Evolutionary conservation across 92 coral and sea anemone species (phyloP), one percentile per base, ranked within the genome.

Genomic region (Paramuricea clavata): DNA sequence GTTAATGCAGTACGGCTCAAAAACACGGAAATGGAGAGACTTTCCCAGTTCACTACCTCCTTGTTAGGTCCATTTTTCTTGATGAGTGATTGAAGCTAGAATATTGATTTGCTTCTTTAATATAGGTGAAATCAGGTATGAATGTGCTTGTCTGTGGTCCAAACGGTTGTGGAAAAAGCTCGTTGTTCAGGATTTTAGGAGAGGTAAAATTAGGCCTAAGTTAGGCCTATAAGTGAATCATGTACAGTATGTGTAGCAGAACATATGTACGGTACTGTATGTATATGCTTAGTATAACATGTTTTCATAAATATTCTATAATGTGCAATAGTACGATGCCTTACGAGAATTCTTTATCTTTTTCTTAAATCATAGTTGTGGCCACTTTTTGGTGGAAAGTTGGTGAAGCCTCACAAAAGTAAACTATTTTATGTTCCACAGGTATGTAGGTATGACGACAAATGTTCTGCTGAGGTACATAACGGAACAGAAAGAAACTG

Each of bases 71-170:
- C 15, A 25, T 21, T 67, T 25, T 34, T 21, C 26, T 56, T 56
- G 64, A 56, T 23, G 26, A 56, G 0, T 28, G 32, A 22, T 1
- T 76, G 25, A 28, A n/a, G 31, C 19, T 57, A 28, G 26, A 35
- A 28, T 56, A 43, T 19, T 44, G 30, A 56, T 23, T 69, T 23
- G 54, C 56, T 56, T 1, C 35, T 64, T 57, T n/a, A 47, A 28
- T n/a, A n/a, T 65, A 97, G 99, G 99, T 97, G 49, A 92, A 92
- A 32, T 94, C 99, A 0, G 99, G 99, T 2, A 97, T 94, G 95
- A 97, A 97, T 86, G 99, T 97, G 56, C 90, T 96, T 27, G 98
- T 96, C 42, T 94, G 99, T 86, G 99, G 99, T 31, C 99, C 99
- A 16, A 96, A 96, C 78, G 99, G 99, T 26, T 96, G 99, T 56